Evolutionary conservation across 2,797 vertebrate species (phyloP).

Genomic region (Glossophaga mutica): DNA sequence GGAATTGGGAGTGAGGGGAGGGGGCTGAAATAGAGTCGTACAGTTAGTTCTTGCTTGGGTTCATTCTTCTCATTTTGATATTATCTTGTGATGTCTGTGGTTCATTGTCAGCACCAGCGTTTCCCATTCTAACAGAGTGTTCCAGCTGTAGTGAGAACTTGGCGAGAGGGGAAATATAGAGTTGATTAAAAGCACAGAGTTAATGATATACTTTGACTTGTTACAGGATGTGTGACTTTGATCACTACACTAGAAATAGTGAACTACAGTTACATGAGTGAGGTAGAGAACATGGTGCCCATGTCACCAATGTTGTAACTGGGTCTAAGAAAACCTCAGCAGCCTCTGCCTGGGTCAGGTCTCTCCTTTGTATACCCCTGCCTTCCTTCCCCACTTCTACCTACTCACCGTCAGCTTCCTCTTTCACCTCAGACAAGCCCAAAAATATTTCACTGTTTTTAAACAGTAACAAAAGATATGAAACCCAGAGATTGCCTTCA

Average conservation of each 20-base stretch:
- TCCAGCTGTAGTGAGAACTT: not conserved
- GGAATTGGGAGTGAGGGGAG: too few relatives aligned
- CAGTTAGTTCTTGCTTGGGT: not conserved
- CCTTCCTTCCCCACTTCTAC: not conserved
- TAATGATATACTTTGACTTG: not conserved
- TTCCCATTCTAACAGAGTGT: not conserved
- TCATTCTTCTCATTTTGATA: not conserved
- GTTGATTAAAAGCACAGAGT: not conserved
- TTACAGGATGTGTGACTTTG: not conserved
- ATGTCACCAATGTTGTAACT: not conserved
- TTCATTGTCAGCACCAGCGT: not conserved
- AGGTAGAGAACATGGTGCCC: not conserved
- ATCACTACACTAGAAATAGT: not conserved
- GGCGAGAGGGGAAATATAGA: not conserved
- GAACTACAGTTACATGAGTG: not conserved
- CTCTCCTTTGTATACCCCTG: not conserved
- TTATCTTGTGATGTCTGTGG: not conserved
- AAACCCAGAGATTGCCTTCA: not conserved
- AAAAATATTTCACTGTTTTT: too few relatives aligned
- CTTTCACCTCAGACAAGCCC: not conserved
- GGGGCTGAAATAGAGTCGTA: too few relatives aligned
- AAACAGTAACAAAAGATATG: too few relatives aligned
- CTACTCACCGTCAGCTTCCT: not conserved
- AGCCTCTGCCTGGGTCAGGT: not conserved
- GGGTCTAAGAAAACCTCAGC: not conserved